phyloP scores from a whole-genome alignment of 2,888 invertebrate species.

The Muschampia plurimacula region DNA sequence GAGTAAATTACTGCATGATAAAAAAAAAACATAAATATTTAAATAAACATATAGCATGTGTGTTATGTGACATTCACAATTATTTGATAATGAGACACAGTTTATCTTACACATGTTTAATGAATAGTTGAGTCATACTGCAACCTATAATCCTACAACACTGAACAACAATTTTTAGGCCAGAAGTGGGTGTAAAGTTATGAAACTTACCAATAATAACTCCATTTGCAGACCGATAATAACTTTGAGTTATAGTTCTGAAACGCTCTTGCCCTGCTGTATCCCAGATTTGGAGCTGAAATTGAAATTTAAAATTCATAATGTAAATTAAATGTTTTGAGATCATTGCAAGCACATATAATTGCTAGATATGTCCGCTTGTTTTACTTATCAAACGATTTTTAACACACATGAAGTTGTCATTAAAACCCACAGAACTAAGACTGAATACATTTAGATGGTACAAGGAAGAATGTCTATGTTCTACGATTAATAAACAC shows the following conservation, averaged over 20 bases:
- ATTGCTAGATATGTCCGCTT: too few relatives aligned
- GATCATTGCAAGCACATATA: not conserved
- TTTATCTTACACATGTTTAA: not conserved
- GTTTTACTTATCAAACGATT: too few relatives aligned
- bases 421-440: too few relatives aligned
- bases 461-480: too few relatives aligned
- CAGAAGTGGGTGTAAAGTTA: constrained; percentile 6
- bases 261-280: constrained; percentile 98
- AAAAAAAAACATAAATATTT: not conserved
- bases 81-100: not conserved
- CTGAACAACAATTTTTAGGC: constrained; percentile 16
- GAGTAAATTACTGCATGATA: too few relatives aligned
- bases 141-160: constrained; percentile 18
- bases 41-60: not conserved
- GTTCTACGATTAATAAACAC: too few relatives aligned
- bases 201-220: constrained; percentile 92
- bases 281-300: constrained; percentile 97
- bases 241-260: constrained; percentile 98
- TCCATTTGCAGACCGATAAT: constrained; percentile 98
- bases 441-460: too few relatives aligned
- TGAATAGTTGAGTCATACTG: constrained; percentile 13
- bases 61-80: not conserved
- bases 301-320: constrained; percentile 40
- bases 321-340: not conserved
- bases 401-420: too few relatives aligned